A percentile compares a stretch with the other conserved stretches of the same genome.
phyloP scores from a whole-genome alignment of 2,888 invertebrate species.

The Diogma glabrata region DNA sequence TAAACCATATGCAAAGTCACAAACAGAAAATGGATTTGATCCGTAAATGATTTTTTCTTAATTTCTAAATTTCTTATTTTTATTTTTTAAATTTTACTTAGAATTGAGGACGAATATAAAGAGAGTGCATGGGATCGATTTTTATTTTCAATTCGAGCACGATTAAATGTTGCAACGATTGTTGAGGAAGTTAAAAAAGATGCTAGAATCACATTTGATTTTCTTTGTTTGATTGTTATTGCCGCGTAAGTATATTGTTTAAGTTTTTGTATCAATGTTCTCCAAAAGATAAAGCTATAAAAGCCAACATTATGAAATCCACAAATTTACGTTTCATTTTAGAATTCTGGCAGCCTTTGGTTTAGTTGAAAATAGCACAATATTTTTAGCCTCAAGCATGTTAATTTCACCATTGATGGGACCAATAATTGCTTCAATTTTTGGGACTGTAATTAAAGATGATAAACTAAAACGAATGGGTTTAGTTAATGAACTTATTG shows the following conservation, averaged over 20 bases:
- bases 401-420: slow-evolving; percentile 72
- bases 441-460: slow-evolving; percentile 60
- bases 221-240: slow-evolving; percentile 54
- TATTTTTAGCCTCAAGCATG: slow-evolving; percentile 68
- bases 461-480: slow-evolving; percentile 50
- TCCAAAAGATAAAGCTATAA: not conserved
- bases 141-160: slow-evolving; percentile 50
- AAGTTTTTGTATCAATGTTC: not conserved
- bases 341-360: slow-evolving; percentile 61
- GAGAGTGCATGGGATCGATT: slow-evolving; percentile 46
- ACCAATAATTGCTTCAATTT: slow-evolving; percentile 64
- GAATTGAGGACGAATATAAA: slow-evolving; percentile 20
- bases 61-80: no score
- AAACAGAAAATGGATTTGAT: no score
- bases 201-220: slow-evolving; percentile 65
- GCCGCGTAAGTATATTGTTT: slow-evolving; percentile 44
- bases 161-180: slow-evolving; percentile 59
- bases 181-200: slow-evolving; percentile 55
- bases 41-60: no score
- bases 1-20: slow-evolving; percentile 24
- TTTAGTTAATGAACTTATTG: slow-evolving; percentile 52
- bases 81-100: slow-evolving; percentile 13
- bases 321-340: slow-evolving; percentile 22
- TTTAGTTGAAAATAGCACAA: slow-evolving; percentile 59
- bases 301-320: no score